These are phyloP conservation scores for Phragmatobia fuliginosa DNA, from an alignment of 2,888 invertebrate species.

Conservation along the genomic window DNA sequence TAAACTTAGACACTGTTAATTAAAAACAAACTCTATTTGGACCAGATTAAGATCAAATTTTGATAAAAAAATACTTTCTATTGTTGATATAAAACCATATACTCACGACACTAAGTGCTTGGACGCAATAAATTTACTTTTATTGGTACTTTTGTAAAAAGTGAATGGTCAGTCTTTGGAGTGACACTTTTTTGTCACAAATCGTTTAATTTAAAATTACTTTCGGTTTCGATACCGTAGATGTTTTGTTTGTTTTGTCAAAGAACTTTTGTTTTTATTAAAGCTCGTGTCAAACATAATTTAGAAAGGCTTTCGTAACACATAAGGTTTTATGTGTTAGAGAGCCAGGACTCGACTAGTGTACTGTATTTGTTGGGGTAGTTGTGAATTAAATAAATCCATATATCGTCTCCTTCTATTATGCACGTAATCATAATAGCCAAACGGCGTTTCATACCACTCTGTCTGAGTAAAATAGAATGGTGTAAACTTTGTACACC, in stretches of 20 bases:
- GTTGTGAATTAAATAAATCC: too few relatives aligned
- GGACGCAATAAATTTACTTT: conserved; percentile 81
- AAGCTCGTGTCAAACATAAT: background rate
- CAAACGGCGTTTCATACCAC: too few relatives aligned
- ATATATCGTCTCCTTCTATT: too few relatives aligned
- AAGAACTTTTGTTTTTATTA: background rate
- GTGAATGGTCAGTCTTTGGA: conserved; percentile 63
- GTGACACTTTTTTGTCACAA: conserved; percentile 50
- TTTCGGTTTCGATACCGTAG: conserved; percentile 21
- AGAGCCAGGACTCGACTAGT: background rate
- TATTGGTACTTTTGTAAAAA: conserved; percentile 70
- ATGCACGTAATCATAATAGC: too few relatives aligned
- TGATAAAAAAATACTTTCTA: background rate
- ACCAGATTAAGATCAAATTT: conserved; percentile 11
- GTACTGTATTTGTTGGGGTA: too few relatives aligned
- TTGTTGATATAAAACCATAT: conserved; percentile 44
- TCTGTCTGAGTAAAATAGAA: too few relatives aligned
- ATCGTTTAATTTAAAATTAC: conserved; percentile 41
- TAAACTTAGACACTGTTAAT: conserved; percentile 43
- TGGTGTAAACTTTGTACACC: too few relatives aligned
- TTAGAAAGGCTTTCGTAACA: background rate
- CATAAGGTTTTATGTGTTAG: too few relatives aligned
- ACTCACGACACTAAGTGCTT: conserved; percentile 65
- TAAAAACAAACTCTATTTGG: conserved; percentile 26
- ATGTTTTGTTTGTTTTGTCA: conserved; percentile 7